Evolutionary conservation across 2,888 invertebrate species (phyloP).

Genomic region (Trachelus troglodyta): DNA sequence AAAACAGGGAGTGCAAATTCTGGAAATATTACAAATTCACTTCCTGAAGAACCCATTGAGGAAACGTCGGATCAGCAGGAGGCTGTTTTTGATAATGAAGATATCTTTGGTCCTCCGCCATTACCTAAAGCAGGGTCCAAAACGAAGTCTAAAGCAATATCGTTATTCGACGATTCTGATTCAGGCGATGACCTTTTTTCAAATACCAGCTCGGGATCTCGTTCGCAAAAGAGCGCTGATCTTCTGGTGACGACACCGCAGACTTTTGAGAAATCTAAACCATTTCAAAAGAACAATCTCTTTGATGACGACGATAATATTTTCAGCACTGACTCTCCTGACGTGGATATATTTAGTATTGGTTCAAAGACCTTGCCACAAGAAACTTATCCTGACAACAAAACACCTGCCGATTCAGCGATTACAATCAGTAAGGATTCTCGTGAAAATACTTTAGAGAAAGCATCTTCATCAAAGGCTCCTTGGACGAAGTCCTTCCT

Average conservation of each 20-base stretch:
- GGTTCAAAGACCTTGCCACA: slow-evolving; percentile 4
- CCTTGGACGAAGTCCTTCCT: slow-evolving; percentile 15
- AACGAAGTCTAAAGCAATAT: slow-evolving; percentile 50
- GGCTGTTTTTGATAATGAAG: slow-evolving; percentile 49
- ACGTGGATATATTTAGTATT: slow-evolving; percentile 52
- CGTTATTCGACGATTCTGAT: slow-evolving; percentile 59
- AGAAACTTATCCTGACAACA: neutral
- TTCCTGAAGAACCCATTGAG: slow-evolving; percentile 9
- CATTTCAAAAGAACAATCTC: slow-evolving; percentile 35
- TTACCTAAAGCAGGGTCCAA: slow-evolving; percentile 46
- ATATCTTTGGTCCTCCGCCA: slow-evolving; percentile 59
- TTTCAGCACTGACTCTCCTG: slow-evolving; percentile 41
- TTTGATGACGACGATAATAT: slow-evolving; percentile 51
- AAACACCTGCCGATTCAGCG: neutral
- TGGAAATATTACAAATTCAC: slow-evolving; percentile 8
- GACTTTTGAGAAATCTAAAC: slow-evolving; percentile 33
- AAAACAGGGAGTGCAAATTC: slow-evolving; percentile 29
- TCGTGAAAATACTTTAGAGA: slow-evolving; percentile 2
- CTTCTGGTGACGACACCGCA: slow-evolving; percentile 35
- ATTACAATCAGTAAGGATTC: slow-evolving; percentile 2
- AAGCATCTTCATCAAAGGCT: slow-evolving; percentile 2
- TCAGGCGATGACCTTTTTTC: slow-evolving; percentile 60
- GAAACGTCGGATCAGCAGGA: slow-evolving; percentile 26
- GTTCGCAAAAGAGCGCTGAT: slow-evolving; percentile 53
- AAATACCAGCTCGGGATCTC: slow-evolving; percentile 51